Evolutionary conservation across 2,113 vertebrate genomes (phyloP).

Genomic region (Leucoraja erinaceus): DNA sequence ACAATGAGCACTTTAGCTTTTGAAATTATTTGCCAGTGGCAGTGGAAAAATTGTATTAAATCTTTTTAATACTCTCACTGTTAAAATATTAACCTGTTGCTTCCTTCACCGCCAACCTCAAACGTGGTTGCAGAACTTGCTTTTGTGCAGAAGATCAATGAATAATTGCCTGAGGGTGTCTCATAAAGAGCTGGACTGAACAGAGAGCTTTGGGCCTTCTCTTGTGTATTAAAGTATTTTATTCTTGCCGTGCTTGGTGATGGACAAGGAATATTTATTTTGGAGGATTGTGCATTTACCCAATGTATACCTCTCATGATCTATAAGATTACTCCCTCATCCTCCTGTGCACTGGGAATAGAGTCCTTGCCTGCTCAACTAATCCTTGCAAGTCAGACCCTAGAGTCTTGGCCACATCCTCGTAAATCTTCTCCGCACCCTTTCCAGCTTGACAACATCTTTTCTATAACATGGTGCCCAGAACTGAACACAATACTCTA

Average conservation of each 20-base stretch:
- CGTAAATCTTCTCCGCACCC: too few relatives aligned
- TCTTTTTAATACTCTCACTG: background rate
- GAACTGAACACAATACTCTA: too few relatives aligned
- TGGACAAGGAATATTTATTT: background rate
- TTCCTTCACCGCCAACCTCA: background rate
- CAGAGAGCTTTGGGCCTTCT: background rate
- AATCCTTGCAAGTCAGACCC: too few relatives aligned
- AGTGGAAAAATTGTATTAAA: background rate
- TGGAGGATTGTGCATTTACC: background rate
- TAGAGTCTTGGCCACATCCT: too few relatives aligned
- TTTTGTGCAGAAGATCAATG: background rate
- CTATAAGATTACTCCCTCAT: too few relatives aligned
- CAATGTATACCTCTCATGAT: too few relatives aligned
- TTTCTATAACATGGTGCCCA: too few relatives aligned
- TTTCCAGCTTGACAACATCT: too few relatives aligned
- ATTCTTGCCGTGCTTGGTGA: background rate
- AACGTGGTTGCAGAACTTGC: background rate
- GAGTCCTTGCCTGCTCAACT: too few relatives aligned
- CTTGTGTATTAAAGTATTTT: background rate
- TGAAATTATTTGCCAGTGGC: background rate
- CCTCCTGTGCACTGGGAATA: too few relatives aligned
- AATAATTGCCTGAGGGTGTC: background rate
- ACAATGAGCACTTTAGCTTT: background rate
- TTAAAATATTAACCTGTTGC: background rate
- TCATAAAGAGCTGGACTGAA: background rate